These are phyloP conservation scores for Drosophila sproati DNA, from an alignment of 1,140 invertebrate species.

Conservation along the genomic window DNA sequence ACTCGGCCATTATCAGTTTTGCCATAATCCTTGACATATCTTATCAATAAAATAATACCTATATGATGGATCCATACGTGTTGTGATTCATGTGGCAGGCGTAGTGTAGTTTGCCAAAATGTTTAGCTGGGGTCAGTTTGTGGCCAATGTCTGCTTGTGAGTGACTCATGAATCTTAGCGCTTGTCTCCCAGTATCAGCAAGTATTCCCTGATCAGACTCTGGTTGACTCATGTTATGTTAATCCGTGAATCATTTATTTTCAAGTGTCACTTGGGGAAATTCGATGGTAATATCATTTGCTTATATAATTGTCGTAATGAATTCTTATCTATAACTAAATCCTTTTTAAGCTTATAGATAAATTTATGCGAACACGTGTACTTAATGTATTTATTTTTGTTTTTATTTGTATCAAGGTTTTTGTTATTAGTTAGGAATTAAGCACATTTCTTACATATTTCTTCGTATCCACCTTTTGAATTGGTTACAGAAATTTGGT, in stretches of 20 bases:
- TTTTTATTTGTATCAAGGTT: not conserved
- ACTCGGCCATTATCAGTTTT: constrained; percentile 8
- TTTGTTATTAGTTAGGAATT: not conserved
- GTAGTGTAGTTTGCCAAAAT: not conserved
- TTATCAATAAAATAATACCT: constrained; percentile 26
- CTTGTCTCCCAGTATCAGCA: not conserved
- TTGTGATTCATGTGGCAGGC: constrained; percentile 34
- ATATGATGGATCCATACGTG: constrained; percentile 30
- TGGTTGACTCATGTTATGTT: constrained; percentile 6
- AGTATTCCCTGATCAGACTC: not conserved
- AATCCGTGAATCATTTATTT: not conserved
- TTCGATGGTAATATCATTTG: not conserved
- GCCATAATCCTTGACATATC: constrained; percentile 22
- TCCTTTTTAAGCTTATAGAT: not conserved
- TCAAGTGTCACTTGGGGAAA: not conserved
- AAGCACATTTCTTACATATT: not conserved
- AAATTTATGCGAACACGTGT: not conserved
- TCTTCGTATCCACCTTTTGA: not conserved
- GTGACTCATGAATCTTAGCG: constrained; percentile 28
- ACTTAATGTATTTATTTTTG: not conserved
- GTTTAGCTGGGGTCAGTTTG: not conserved
- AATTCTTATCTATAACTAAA: not conserved
- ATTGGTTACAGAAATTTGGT: too few species aligned
- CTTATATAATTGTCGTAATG: not conserved
- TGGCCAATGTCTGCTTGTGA: not conserved